Base-by-base conservation (phyloP, 2,888 invertebrate species). In the Muscina levida region DNA sequence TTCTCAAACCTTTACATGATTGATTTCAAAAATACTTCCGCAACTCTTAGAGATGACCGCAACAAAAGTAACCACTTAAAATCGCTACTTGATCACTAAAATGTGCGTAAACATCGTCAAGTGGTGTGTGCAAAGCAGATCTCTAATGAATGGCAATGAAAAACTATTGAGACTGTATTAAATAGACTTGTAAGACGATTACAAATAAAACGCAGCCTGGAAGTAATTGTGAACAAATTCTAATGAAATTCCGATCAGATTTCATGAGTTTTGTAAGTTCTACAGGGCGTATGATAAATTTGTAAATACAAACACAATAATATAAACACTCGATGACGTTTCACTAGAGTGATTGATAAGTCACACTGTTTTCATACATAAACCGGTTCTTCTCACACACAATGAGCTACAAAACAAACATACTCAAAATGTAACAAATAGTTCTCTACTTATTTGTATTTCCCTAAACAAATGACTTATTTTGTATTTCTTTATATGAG, bases 381-480 rank as follows among this genome's bases (percentile, higher is more conserved):
- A 48, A 22, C 44, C 11, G 24, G 66, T 72, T 72, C 44, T 66
- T 59, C 19, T 37, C 10, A 67, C 22, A 67, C 2, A 22, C 46
- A 73, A 37, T 19, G 24, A 13, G 42, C 37, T 19, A 62, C 39
- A 75, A 62, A 15, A 62, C 66, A 44, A 66, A n/a, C 42, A 71
- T n/a, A n/a, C n/a, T n/a, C n/a, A n/a, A n/a, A n/a, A n/a, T n/a
- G n/a, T n/a, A n/a, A n/a, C n/a, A n/a, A n/a, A n/a, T n/a, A 17
- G 19, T 46, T 68, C 13, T 11, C 51, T 67, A 51, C 46, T 48
- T 67, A 67, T 62, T 62, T 42, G 19, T 70, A 77, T 80, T 80
- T 77, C 77, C 77, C 77, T 62, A 77, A 80, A 74, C 70, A 74
- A 77, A 66, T 77, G 71, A 67, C 46, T 53, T 3, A 31, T 62